phyloP scores from a whole-genome alignment of 2,113 vertebrate genomes.

The Dromiciops gliroides region DNA sequence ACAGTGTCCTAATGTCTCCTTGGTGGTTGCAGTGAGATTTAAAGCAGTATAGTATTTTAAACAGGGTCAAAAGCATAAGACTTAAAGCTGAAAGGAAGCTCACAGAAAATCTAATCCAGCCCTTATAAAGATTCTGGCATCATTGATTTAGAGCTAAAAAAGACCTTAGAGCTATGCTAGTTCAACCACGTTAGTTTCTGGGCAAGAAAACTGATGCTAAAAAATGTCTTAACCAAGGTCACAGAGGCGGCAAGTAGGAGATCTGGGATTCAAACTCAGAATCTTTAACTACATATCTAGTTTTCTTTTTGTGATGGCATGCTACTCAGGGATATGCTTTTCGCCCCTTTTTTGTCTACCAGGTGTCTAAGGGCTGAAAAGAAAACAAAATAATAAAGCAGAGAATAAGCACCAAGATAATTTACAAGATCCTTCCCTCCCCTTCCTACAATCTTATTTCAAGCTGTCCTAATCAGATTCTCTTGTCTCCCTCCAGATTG shows the following conservation, averaged over 20 bases:
- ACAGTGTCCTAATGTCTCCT: not conserved
- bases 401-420: not conserved
- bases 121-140: not conserved
- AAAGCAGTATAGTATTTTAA: not conserved
- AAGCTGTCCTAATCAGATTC: not conserved
- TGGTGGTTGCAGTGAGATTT: not conserved
- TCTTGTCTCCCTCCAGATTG: not conserved
- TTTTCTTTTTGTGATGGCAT: not conserved
- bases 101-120: not conserved
- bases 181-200: not conserved
- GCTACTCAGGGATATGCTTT: not conserved
- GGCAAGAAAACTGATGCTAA: not conserved
- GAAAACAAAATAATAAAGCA: not conserved
- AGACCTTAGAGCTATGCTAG: not conserved
- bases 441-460: slow-evolving; percentile 33
- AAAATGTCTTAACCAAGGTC: not conserved
- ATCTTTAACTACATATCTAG: not conserved
- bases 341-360: too few relatives aligned
- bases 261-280: not conserved
- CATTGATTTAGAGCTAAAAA: not conserved
- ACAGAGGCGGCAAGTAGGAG: not conserved
- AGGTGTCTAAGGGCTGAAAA: not conserved
- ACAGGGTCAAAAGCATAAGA: not conserved
- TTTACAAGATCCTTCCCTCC: slow-evolving; percentile 20
- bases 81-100: not conserved